These are phyloP conservation scores for Pyrrhia umbra DNA, from an alignment of 2,888 invertebrate genomes.

Conservation along the genomic window DNA sequence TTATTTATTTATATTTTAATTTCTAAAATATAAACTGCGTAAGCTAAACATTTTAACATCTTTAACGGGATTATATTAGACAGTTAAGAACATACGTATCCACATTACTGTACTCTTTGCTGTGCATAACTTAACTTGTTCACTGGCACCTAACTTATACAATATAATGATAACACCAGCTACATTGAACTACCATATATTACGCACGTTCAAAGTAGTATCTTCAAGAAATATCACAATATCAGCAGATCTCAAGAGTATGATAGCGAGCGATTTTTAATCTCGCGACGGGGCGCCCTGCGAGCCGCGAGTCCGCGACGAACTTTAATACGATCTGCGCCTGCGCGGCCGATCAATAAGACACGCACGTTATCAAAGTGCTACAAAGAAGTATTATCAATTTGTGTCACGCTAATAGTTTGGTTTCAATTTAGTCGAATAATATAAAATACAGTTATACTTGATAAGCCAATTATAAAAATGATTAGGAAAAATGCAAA, in stretches of 20 bases:
- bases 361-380: constrained; percentile 33
- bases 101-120: not conserved
- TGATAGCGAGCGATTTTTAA: constrained; percentile 23
- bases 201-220: constrained; percentile 32
- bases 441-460: not conserved
- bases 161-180: constrained; percentile 3
- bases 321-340: constrained; percentile 20
- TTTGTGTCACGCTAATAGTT: constrained; percentile 19
- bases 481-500: not conserved
- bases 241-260: constrained; percentile 41
- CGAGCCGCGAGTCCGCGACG: not conserved
- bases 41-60: too few relatives aligned
- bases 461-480: not conserved
- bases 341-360: constrained; percentile 48
- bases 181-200: constrained; percentile 30
- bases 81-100: not conserved
- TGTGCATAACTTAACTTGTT: not conserved
- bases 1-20: too few relatives aligned
- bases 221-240: constrained; percentile 36
- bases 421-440: constrained; percentile 13
- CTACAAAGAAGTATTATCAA: constrained; percentile 3
- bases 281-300: constrained; percentile 38
- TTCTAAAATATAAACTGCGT: too few relatives aligned
- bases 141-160: constrained; percentile 8
- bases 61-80: constrained; percentile 2